Conservation (phyloP, 2,113 vertebrate species). For the Cettia cetti region DNA sequence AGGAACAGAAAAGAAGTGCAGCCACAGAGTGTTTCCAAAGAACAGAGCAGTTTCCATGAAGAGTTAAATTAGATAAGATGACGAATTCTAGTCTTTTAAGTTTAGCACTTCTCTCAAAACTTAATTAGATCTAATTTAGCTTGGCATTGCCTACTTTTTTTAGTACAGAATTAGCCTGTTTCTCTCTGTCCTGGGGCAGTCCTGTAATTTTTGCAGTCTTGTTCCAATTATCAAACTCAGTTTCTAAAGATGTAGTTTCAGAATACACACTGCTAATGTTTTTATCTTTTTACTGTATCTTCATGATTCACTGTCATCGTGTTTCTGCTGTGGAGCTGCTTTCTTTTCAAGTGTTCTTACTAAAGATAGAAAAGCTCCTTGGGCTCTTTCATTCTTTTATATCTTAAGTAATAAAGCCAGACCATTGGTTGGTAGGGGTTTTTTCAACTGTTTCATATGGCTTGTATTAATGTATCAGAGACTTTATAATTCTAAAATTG, state of each 20-base stretch:
- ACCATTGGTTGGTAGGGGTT: not conserved
- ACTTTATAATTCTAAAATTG: not conserved
- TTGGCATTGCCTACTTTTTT: constrained; percentile 27
- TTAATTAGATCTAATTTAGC: constrained; percentile 46
- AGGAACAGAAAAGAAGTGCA: not conserved
- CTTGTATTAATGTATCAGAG: not conserved
- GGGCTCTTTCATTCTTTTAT: not conserved
- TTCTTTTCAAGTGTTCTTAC: constrained; percentile 34
- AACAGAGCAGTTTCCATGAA: not conserved
- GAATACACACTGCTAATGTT: not conserved
- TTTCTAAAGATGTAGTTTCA: constrained; percentile 3
- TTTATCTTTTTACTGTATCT: constrained; percentile 14
- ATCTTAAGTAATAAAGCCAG: constrained; percentile 6
- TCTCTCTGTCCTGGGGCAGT: constrained; percentile 39
- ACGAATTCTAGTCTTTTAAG: not conserved
- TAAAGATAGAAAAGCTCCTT: constrained; percentile 34
- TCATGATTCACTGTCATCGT: not conserved
- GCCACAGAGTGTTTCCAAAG: not conserved
- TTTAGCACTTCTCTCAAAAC: constrained; percentile 11
- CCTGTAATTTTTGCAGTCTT: constrained; percentile 12
- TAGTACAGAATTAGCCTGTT: constrained; percentile 23
- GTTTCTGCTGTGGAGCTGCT: not conserved
- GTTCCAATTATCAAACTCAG: not conserved
- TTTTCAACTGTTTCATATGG: not conserved
- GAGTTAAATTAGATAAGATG: constrained; percentile 12